These are phyloP conservation scores for Kradibia gibbosae DNA, from an alignment of 1,140 invertebrate genomes.

Conservation along the genomic window DNA sequence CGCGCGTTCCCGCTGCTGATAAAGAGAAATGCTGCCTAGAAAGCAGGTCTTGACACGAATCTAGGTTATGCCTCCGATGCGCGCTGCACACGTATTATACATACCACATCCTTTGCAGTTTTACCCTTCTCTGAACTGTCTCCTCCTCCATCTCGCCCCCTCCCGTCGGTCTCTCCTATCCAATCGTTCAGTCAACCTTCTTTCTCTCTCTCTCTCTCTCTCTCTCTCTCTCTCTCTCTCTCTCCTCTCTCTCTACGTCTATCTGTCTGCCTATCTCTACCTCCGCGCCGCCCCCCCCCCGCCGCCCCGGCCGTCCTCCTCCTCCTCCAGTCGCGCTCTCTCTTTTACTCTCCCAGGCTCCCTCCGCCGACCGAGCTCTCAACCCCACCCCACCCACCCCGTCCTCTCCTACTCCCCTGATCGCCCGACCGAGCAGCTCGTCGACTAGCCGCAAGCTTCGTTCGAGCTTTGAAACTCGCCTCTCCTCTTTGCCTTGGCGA, in stretches of 20 bases:
- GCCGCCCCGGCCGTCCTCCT: background rate
- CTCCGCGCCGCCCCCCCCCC: background rate
- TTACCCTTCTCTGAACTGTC: constrained; percentile 61
- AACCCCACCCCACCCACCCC: background rate
- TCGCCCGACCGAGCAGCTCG: no score
- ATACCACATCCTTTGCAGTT: constrained; percentile 53
- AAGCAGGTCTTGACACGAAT: constrained; percentile 72
- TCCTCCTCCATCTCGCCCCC: background rate
- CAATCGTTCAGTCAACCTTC: no score
- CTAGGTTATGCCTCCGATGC: constrained; percentile 67
- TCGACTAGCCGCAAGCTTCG: background rate
- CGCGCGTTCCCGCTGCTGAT: constrained; percentile 65
- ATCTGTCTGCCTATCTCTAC: background rate
- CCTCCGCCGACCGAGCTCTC: background rate
- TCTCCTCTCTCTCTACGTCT: background rate
- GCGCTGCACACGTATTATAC: constrained; percentile 54
- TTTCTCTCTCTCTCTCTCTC: background rate
- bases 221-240: background rate
- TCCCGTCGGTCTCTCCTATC: background rate
- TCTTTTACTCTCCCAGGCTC: background rate
- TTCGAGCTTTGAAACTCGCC: constrained; percentile 19
- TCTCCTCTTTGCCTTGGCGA: constrained; percentile 18
- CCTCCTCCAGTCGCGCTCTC: background rate
- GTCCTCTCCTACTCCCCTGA: background rate
- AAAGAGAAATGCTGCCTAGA: constrained; percentile 74